phyloP scores from a whole-genome alignment of 2,888 invertebrate species.

The Eumacrocentrus americanus region DNA sequence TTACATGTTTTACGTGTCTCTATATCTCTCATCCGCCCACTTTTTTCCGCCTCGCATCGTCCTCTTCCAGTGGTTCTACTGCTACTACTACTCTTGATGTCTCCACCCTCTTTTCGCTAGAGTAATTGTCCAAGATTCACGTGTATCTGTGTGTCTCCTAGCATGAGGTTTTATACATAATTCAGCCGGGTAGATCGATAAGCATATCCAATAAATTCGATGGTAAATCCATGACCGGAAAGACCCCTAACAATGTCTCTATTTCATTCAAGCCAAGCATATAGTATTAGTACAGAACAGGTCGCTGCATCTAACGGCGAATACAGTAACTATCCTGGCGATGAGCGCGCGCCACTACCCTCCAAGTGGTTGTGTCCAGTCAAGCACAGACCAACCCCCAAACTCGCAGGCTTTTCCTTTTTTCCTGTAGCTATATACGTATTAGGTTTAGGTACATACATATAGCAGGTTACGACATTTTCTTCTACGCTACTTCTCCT shows the following conservation, averaged over 20 bases:
- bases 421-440: too few relatives aligned
- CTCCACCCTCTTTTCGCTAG: constrained; percentile 15
- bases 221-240: too few relatives aligned
- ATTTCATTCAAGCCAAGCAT: not conserved
- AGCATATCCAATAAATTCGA: too few relatives aligned
- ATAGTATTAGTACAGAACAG: constrained; percentile 28
- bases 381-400: constrained; percentile 29
- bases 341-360: constrained; percentile 41
- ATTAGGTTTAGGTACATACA: too few relatives aligned
- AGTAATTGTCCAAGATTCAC: constrained; percentile 31
- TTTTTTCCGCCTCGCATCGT: constrained; percentile 16
- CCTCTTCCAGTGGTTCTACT: not conserved
- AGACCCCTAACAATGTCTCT: not conserved
- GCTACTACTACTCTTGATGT: not conserved
- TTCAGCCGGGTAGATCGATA: too few relatives aligned
- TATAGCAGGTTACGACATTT: constrained; percentile 17
- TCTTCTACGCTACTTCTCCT: constrained; percentile 9
- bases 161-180: too few relatives aligned
- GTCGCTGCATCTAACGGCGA: constrained; percentile 47
- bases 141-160: constrained; percentile 23
- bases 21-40: constrained; percentile 29
- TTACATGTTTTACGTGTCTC: constrained; percentile 41
- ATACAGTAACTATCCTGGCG: constrained; percentile 39
- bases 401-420: too few relatives aligned
- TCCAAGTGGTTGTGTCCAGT: constrained; percentile 32